Percentiles rank a stretch among this genome's conserved stretches.
Conservation (phyloP, 1,140 invertebrate genomes). For the Leucophenga varia region DNA sequence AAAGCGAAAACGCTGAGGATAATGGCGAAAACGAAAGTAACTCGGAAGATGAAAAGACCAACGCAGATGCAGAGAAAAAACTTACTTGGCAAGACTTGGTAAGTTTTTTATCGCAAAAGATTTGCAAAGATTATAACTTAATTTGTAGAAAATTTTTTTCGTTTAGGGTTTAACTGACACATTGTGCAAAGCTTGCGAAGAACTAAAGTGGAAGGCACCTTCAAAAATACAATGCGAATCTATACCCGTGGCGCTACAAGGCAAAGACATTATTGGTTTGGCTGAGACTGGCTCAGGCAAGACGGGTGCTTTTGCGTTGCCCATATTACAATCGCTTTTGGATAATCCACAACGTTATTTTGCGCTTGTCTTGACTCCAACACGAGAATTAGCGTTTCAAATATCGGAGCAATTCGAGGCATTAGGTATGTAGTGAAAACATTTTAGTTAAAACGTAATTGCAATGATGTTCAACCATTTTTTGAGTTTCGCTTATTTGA, state of each 20-base stretch:
- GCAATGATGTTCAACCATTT: conserved; percentile 44
- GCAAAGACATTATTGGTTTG: conserved; percentile 94
- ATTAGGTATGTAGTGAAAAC: conserved; percentile 64
- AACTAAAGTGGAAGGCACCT: conserved; percentile 91
- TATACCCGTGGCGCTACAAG: conserved; percentile 86
- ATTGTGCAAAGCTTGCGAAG: conserved; percentile 86
- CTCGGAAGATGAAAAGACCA: conserved; percentile 4
- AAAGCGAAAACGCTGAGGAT: conserved; percentile 9
- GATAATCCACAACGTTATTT: conserved; percentile 92
- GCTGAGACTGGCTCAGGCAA: conserved; percentile 99
- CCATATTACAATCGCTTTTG: conserved; percentile 88
- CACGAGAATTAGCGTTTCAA: conserved; percentile 95
- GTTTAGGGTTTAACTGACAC: conserved; percentile 86
- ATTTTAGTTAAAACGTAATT: background rate
- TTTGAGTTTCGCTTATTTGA: conserved; percentile 43
- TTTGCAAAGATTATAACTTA: background rate
- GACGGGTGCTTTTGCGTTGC: conserved; percentile 95
- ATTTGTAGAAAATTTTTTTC: background rate
- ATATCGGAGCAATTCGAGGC: conserved; percentile 96
- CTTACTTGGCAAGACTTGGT: conserved; percentile 49
- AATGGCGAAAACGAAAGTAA: conserved; percentile 6
- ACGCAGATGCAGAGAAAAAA: conserved; percentile 17
- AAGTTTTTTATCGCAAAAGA: background rate
- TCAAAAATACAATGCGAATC: conserved; percentile 94
- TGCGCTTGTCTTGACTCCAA: conserved; percentile 92